These are phyloP conservation scores for Rhingia rostrata DNA, from an alignment of 2,888 invertebrate genomes.

Conservation along the genomic window DNA sequence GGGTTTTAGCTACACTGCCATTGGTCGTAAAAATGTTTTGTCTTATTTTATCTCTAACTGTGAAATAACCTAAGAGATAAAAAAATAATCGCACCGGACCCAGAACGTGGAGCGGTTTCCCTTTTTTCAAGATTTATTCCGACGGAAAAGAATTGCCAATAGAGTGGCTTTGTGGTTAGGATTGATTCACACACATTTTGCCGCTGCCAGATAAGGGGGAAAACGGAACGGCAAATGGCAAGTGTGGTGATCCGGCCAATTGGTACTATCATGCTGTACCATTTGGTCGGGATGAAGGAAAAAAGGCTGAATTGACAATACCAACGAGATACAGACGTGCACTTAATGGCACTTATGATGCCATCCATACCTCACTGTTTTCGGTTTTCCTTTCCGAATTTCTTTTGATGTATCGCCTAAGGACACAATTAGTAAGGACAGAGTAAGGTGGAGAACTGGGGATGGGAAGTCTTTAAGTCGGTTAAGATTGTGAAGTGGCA, in stretches of 20 bases:
- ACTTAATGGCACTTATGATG: slow-evolving; percentile 51
- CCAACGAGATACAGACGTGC: slow-evolving; percentile 50
- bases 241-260: not conserved
- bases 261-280: not conserved
- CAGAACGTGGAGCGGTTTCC: slow-evolving; percentile 10
- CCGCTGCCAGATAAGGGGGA: slow-evolving; percentile 2
- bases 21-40: slow-evolving; percentile 14
- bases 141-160: slow-evolving; percentile 26
- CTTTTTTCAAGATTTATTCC: slow-evolving; percentile 58
- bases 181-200: slow-evolving; percentile 50
- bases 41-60: not conserved
- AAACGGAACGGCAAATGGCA: not conserved
- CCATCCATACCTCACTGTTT: slow-evolving; percentile 3
- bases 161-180: slow-evolving; percentile 37
- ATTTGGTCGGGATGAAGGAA: not conserved
- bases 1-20: not conserved
- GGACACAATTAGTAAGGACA: not conserved
- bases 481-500: too few relatives aligned
- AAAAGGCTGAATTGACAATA: slow-evolving; percentile 16
- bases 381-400: not conserved
- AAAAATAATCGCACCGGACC: not conserved
- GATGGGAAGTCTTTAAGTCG: too few relatives aligned
- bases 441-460: too few relatives aligned
- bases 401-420: not conserved
- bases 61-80: not conserved